These are phyloP conservation scores for Hydropsyche betteni DNA, from an alignment of 2,888 invertebrate genomes.

Conservation along the genomic window DNA sequence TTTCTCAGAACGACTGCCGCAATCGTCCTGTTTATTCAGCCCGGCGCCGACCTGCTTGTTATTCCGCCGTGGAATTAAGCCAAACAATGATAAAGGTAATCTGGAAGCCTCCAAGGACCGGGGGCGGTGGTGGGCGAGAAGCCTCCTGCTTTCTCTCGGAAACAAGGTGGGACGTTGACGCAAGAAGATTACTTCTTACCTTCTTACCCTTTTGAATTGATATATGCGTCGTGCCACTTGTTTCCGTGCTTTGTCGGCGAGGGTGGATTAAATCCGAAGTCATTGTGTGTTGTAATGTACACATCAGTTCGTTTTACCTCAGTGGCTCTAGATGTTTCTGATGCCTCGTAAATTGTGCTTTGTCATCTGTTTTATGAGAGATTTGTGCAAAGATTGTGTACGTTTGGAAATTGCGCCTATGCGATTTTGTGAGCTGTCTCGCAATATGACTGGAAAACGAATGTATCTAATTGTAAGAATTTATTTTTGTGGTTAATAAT, in stretches of 20 bases:
- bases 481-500: too few species aligned
- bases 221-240: slow-evolving; percentile 48
- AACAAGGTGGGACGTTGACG: slow-evolving; percentile 20
- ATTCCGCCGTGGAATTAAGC: slow-evolving; percentile 50
- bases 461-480: too few species aligned
- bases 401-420: neutral
- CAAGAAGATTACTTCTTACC: slow-evolving; percentile 33
- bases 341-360: slow-evolving; percentile 2
- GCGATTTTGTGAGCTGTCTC: too few species aligned
- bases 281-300: neutral
- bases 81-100: slow-evolving; percentile 52
- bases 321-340: slow-evolving; percentile 15
- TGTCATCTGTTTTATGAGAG: neutral
- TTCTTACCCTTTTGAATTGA: slow-evolving; percentile 49
- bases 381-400: neutral
- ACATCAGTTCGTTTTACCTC: slow-evolving; percentile 14
- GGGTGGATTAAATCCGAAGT: neutral
- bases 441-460: too few species aligned
- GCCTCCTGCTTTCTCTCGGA: neutral
- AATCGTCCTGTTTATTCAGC: slow-evolving; percentile 49
- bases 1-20: slow-evolving; percentile 48
- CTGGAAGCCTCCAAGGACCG: slow-evolving; percentile 40
- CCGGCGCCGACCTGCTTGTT: slow-evolving; percentile 47
- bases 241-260: slow-evolving; percentile 37
- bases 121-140: neutral